Base-by-base conservation (phyloP, 1,140 invertebrate genomes). In the Oscheius sp. region DNA sequence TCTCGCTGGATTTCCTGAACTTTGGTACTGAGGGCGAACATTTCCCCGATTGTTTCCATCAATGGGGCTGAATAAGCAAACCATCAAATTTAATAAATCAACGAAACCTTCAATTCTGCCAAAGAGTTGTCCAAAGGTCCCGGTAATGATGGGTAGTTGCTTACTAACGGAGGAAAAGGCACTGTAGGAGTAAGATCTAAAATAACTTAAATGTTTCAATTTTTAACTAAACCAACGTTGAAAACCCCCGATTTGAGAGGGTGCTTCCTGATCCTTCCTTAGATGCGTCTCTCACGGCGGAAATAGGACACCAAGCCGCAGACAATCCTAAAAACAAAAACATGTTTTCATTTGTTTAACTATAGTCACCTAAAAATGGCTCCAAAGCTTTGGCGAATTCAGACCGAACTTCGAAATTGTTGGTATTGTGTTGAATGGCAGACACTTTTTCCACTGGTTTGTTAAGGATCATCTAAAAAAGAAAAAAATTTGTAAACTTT, bases 1-100 rank as follows among this genome's bases (percentile, higher is more conserved):
- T 83, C 82, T 29, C 82, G 31, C 66, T 83, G 82, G 15, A 79
- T 38, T 35, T 84, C 80, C 23, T 83, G 79, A 26, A 84, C 55
- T 38, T 36, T 58, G 52, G 80, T 77, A 42, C 77, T 77, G 15
- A 83, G 52, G 1, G 62, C 36, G 2, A 65, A 61, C 7, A 81
- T 62, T 74, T 84, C 77, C 20, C 58, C 32, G 1, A 73, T 42
- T 32, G 82, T 74, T 23, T 76, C 55, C n/a, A 74, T 70, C 13
- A 84, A n/a, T 2, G 83, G 83, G 3, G 45, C 45, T 64, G 31
- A 32, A 71, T 46, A n/a, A 61, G 28, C 58, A 35, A n/a, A 28
- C 10, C 2, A 62, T 2, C n/a, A 42, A 61, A 18, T 3, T 31
- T 26, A 2, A 45, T 42, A 32, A 28, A 29, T 28, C 29, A 3